Evolutionary conservation across 2,113 vertebrate genomes (phyloP), one percentile per base, ranked within the genome.

Genomic region (Phrynosoma platyrhinos): DNA sequence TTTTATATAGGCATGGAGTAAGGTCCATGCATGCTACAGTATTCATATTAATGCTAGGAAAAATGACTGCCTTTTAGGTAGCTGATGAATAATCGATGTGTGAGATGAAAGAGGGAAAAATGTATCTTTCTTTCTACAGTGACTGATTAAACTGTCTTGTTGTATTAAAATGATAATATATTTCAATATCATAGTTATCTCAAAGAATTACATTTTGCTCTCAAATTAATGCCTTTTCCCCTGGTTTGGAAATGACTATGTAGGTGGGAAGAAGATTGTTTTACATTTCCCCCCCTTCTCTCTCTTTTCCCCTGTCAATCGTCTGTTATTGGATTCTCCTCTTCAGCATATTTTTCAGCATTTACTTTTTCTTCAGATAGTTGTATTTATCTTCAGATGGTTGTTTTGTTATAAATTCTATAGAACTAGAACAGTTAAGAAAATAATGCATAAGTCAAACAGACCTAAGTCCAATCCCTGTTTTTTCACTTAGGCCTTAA

Each of bases 71-170:
- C 86, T 90, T 85, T 62, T 23, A 74, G 16, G n/a, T 79, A 93
- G 75, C 32, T 84, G 91, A 79, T 25, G 62, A 88, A 93, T 93
- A 92, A 84, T 81, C 53, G 9, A 91, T 40, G 81, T 13, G 47
- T 23, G 6, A 86, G 75, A 71, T 64, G 85, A 80, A 91, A 88
- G 1, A 85, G 86, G 83, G 23, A 32, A 76, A 79, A 6, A 12
- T 86, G 30, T 84, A 79, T 23, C 2, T 85, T 16, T 62, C 20
- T 30, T 23, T 90, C 80, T 83, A 83, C 4, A 84, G 16, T 10
- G 84, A 69, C 3, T 84, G 21, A 87, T 71, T 84, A 88, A 88
- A 69, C 40, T 85, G 9, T 53, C 47, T 89, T 9, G 1, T 71
- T 58, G 20, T 77, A 92, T 84, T 81, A 88, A 91, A 82, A 21